Percentiles rank a stretch among this genome's conserved stretches.
These are phyloP conservation scores for Dione vanillae DNA, from an alignment of 2,888 invertebrate species.

Conservation along the genomic window DNA sequence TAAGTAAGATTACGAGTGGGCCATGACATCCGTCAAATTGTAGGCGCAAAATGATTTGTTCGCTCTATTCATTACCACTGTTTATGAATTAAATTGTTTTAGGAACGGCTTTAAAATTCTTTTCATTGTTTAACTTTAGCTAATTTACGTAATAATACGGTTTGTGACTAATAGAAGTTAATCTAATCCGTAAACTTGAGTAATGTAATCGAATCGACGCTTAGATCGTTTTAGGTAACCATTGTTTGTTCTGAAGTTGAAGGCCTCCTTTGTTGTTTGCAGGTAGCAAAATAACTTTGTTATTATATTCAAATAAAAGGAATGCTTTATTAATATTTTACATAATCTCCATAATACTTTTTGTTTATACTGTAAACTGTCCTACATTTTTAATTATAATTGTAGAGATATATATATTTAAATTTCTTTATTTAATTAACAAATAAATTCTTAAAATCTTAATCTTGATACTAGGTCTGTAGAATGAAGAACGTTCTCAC, in stretches of 20 bases:
- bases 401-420: too few relatives aligned
- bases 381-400: too few relatives aligned
- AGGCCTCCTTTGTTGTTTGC: conserved; percentile 28
- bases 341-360: too few relatives aligned
- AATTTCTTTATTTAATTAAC: too few relatives aligned
- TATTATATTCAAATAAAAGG: background rate
- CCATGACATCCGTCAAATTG: background rate
- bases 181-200: conserved; percentile 25
- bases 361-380: too few relatives aligned
- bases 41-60: background rate
- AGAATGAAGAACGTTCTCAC: too few relatives aligned
- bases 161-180: conserved; percentile 34
- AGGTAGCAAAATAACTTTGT: conserved; percentile 18
- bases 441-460: too few relatives aligned
- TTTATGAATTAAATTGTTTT: background rate
- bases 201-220: background rate
- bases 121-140: background rate
- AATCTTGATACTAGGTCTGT: too few relatives aligned
- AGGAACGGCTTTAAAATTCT: background rate
- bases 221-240: conserved; percentile 14
- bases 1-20: background rate
- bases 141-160: background rate
- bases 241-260: conserved; percentile 33
- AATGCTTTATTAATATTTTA: background rate
- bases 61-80: too few relatives aligned